Base-by-base conservation (phyloP, 2,797 vertebrate genomes). In the Danio tinwini region DNA sequence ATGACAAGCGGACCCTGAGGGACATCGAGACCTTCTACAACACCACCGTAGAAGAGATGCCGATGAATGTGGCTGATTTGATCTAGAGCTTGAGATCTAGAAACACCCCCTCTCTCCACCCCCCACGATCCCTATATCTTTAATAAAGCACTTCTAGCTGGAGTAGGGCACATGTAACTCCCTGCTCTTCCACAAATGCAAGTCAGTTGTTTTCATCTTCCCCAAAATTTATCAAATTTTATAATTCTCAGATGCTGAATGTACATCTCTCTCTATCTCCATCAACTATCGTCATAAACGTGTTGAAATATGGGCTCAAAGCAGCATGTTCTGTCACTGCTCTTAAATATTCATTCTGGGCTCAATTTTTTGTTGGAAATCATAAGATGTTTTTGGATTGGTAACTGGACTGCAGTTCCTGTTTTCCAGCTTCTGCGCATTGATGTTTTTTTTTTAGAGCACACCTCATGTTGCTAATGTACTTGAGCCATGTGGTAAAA, bases 21-120 rank as follows among this genome's bases (percentile, higher is more conserved):
- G 96, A 97, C 89, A 97, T 97, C 5, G 96, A 98, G 91, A 96
- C 95, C 7, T 98, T 98, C 91, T 98, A 97, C 90, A 97, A 98
- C 93, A 97, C 96, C 84, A 94, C 95, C 62, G 89, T 97, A 0
- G 96, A 97, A 91, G 96, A 98, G 89, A 98, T 97, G 96, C 96
- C 96, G 52, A 95, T 97, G 93, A 97, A 96, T 40, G 96, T 97
- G 88, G 96, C 96, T 0, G 96, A 97, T 85, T 94, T 98, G 53
- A 96, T 97, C 90, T 97, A 93, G 85, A 90, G 70, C 83, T 85
- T 79, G 76, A 47, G 68, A 68, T 68, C 59, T 63, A 59, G 64
- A 55, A 61, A 59, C 56, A 53, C 72, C 50, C n/a, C 70, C 52
- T 52, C 70, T 72, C 52, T 58, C 69, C 37, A 44, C 9, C 76